Evolutionary conservation across 2,888 invertebrate genomes (phyloP), one percentile per base, ranked within the genome.

Genomic region (Catocala fraxini): DNA sequence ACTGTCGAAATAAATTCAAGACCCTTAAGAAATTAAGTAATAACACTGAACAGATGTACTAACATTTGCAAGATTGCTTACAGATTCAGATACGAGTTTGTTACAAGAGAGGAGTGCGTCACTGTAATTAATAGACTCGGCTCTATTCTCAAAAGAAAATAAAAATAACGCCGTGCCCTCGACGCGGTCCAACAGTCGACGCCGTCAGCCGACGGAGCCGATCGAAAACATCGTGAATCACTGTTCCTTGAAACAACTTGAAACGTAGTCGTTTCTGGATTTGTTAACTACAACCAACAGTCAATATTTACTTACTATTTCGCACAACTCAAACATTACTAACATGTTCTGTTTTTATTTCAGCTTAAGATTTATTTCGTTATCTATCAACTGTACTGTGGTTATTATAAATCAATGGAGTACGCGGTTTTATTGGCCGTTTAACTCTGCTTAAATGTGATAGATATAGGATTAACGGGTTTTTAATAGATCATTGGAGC

Each of bases 91-190:
- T 78, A 80, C 73, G 76, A 81, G 81, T 80, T 51, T 45, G 49
- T 39, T 45, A 51, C 35, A 65, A 41, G 56, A 82, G 81, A 77
- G 70, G 80, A 82, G 88, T 92, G 93, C 92, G 92, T 93, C 93
- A 93, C 80, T 89, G 86, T 89, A 92, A 92, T 93, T 92, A 92
- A 93, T 92, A 90, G 91, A 87, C 85, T 84, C 73, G 84, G 78
- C 83, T 88, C 89, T 91, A 91, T 91, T 91, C 92, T 90, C 83
- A 88, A 91, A 89, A 89, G 89, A 89, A 89, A 92, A 90, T 90
- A 92, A 90, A 92, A 92, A 93, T 93, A 91, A 88, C 89, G 75
- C 76, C 70, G 61, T 80, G 84, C 85, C 81, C 80, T 84, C 86
- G 82, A 73, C 77, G 81, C 82, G 79, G 80, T 77, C 82, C 80